Base-by-base conservation (phyloP, 2,888 invertebrate species). In the Leistus spinibarbis region DNA sequence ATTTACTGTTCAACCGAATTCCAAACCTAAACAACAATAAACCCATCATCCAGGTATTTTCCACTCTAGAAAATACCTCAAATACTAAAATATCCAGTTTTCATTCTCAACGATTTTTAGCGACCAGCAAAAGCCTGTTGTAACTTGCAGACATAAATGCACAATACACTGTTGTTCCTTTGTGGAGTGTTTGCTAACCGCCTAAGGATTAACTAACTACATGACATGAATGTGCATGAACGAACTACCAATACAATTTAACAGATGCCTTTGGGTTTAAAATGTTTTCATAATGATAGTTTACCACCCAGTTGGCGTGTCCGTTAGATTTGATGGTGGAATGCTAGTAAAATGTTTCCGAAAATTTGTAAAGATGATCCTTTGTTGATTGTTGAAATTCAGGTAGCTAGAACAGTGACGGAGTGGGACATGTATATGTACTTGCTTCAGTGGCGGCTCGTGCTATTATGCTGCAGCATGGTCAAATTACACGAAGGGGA, bases 261-360 rank as follows among this genome's bases (percentile, higher is more conserved):
- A 13, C 40, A 40, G 40, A 40, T 40, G 40, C 13, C 13, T 40
- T 40, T 1, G 40, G 4, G 1, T 40, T 13, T 5, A 13, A 7
- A 40, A 40, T 40, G 5, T 40, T 7, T 65, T 16, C 10, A 63
- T 63, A 63, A 63, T 63, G 1, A 4, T n/a, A 63, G 63, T 22
- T 63, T 63, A 63, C 63, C 63, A 63, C 63, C 63, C 63, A 63
- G 63, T 63, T 63, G 22, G 63, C 22, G 63, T 63, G 22, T n/a
- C 22, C 7, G 40, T 40, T 40, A 40, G 7, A n/a, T 40, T 13
- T 40, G 7, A 40, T 40, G 40, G 40, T 40, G 40, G 40, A 40
- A 40, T 40, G 7, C 7, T 40, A 13, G 40, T 40, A 13, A 13
- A 40, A 40, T 40, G 4, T 40, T 40, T 40, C 5, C 5, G 7